Conservation (phyloP, 2,888 invertebrate species). For the Augiades crinisus region DNA sequence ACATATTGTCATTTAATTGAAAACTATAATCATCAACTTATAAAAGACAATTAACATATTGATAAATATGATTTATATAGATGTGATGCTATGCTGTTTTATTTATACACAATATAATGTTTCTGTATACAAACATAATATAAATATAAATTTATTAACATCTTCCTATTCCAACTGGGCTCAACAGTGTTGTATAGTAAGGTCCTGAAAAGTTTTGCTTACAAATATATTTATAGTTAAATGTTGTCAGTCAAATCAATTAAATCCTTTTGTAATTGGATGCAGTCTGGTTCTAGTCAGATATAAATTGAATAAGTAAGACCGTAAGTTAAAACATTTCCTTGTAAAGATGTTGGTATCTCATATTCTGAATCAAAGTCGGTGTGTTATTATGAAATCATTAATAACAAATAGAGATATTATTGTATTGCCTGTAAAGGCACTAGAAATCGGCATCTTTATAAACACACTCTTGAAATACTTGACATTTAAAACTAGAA, state of each 20-base stretch:
- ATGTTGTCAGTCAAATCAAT: conserved; percentile 18
- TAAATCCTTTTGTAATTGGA: conserved; percentile 16
- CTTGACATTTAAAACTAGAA: conserved; percentile 4
- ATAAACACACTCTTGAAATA: neutral
- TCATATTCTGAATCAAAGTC: neutral
- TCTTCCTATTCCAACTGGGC: neutral
- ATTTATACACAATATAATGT: no score
- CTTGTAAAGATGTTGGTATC: neutral
- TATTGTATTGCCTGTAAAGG: no score
- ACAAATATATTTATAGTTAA: conserved; percentile 20
- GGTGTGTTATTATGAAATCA: neutral
- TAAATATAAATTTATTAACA: no score
- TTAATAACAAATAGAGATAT: neutral
- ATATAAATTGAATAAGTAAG: conserved; percentile 7
- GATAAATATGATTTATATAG: no score
- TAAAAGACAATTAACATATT: no score
- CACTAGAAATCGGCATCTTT: neutral
- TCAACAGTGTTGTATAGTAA: conserved; percentile 1
- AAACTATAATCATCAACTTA: no score
- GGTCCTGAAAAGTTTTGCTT: conserved; percentile 23
- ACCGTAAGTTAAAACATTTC: neutral
- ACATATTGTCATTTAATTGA: no score
- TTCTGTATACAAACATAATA: no score
- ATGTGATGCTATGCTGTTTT: no score
- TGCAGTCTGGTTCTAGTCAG: conserved; percentile 24